A percentile compares a stretch with the other conserved stretches of the same genome.
These are phyloP conservation scores for Anthophora plumipes DNA, from an alignment of 2,888 invertebrate genomes.

Conservation along the genomic window DNA sequence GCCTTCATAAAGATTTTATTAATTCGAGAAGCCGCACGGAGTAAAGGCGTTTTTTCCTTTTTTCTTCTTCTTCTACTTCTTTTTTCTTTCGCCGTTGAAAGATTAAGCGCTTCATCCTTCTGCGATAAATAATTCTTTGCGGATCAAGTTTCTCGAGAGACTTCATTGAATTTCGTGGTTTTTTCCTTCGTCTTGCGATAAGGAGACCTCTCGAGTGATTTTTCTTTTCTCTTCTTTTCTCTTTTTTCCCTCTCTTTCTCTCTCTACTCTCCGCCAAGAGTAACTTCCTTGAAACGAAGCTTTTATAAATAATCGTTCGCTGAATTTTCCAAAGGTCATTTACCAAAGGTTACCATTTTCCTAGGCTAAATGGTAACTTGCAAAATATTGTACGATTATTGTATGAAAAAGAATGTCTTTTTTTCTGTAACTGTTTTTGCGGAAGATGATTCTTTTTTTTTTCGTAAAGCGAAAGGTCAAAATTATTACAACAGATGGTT, in stretches of 20 bases:
- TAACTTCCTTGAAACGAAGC: background rate
- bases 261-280: too few species aligned
- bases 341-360: too few species aligned
- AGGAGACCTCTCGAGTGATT: background rate
- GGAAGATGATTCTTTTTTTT: too few species aligned
- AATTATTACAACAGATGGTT: too few species aligned
- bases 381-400: too few species aligned
- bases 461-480: too few species aligned
- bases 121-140: constrained; percentile 6
- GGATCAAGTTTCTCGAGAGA: background rate
- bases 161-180: background rate
- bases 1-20: constrained; percentile 26
- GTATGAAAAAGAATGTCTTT: too few species aligned
- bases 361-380: too few species aligned
- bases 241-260: background rate
- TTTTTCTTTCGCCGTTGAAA: too few species aligned
- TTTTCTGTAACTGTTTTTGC: too few species aligned
- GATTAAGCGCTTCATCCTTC: background rate
- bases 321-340: background rate
- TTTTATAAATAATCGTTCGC: background rate
- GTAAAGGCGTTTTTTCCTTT: background rate
- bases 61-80: too few species aligned
- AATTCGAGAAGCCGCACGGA: background rate
- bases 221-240: background rate
- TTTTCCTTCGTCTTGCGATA: background rate